These are phyloP conservation scores for Mactra quadrangularis DNA, from an alignment of 1,140 invertebrate species.

Conservation along the genomic window DNA sequence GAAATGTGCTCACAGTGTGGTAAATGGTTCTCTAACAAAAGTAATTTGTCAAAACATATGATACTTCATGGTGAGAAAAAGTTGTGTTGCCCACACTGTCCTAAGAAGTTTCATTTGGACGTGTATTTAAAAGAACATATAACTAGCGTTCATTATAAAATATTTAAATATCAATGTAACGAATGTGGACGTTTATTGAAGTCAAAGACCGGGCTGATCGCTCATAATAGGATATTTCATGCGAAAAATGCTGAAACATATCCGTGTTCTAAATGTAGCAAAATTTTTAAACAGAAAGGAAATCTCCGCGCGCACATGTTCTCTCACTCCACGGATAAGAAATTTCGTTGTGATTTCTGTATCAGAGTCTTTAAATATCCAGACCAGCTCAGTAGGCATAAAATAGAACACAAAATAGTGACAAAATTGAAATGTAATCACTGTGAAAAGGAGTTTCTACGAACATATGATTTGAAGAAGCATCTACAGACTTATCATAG, in stretches of 20 bases:
- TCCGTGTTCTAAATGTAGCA: conserved; percentile 84
- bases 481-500: conserved; percentile 83
- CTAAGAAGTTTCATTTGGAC: conserved; percentile 84
- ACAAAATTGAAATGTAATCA: conserved; percentile 76
- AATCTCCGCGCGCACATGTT: conserved; percentile 83
- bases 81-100: conserved; percentile 83
- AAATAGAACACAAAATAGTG: conserved; percentile 80
- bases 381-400: conserved; percentile 83
- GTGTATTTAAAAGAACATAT: conserved; percentile 84
- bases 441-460: conserved; percentile 84
- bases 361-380: conserved; percentile 82
- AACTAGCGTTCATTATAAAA: conserved; percentile 82
- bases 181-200: conserved; percentile 84
- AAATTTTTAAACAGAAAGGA: conserved; percentile 84
- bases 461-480: conserved; percentile 82
- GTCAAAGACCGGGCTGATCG: conserved; percentile 84
- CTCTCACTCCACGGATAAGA: conserved; percentile 79
- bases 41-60: conserved; percentile 83
- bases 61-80: conserved; percentile 83
- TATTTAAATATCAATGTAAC: conserved; percentile 82
- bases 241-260: conserved; percentile 80
- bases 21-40: conserved; percentile 76
- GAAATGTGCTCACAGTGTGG: conserved; percentile 79
- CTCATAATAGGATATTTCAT: conserved; percentile 83
- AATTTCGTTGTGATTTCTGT: conserved; percentile 81